Percentiles rank a stretch among this genome's conserved stretches.
Conservation (phyloP, 2,797 vertebrate genomes). For the Chiloscyllium punctatum region DNA sequence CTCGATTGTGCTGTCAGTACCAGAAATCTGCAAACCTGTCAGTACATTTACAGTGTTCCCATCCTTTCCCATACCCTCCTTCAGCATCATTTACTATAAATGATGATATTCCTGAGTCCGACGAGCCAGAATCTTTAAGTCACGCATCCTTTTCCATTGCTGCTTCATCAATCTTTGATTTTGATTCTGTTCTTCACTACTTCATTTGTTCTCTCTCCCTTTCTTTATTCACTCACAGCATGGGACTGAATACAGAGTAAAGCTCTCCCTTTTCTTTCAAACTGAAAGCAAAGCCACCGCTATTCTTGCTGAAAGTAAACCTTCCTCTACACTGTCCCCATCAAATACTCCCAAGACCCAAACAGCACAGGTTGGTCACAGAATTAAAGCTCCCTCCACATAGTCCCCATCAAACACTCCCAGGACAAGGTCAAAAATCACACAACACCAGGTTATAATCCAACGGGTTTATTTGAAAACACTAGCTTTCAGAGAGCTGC, state of each 20-base stretch:
- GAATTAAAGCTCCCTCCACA: not conserved
- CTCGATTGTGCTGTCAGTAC: not conserved
- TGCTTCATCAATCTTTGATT: constrained; percentile 78
- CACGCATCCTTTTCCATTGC: constrained; percentile 69
- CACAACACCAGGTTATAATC: too few relatives aligned
- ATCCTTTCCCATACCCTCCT: constrained; percentile 59
- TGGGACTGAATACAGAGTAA: too few relatives aligned
- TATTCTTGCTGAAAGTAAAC: too few relatives aligned
- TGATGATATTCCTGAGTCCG: constrained; percentile 83
- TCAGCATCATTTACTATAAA: constrained; percentile 95
- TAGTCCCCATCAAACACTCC: too few relatives aligned
- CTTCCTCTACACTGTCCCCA: too few relatives aligned
- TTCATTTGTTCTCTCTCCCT: not conserved
- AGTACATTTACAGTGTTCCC: not conserved
- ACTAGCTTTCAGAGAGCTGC: too few relatives aligned
- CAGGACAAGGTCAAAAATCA: too few relatives aligned
- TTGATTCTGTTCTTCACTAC: constrained; percentile 41
- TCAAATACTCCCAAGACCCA: not conserved
- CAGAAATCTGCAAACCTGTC: not conserved
- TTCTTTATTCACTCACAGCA: too few relatives aligned
- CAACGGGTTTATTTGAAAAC: too few relatives aligned
- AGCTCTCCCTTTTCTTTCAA: too few relatives aligned
- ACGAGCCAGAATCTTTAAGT: constrained; percentile 72
- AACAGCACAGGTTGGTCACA: not conserved
- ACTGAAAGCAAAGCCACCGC: too few relatives aligned